These are phyloP conservation scores for Vimba vimba DNA, from an alignment of 2,113 vertebrate genomes.

Conservation along the genomic window DNA sequence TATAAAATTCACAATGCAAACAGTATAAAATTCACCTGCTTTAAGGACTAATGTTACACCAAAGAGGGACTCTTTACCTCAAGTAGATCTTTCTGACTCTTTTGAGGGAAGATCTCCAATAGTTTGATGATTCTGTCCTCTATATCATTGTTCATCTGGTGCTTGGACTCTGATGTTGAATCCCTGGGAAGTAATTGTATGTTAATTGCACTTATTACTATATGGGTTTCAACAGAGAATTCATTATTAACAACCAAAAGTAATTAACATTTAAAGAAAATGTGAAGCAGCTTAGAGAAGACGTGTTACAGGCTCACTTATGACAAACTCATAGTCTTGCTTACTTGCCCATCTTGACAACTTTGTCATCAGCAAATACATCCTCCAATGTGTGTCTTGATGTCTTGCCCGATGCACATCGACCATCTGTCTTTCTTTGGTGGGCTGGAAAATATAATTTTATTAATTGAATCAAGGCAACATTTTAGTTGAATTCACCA, in stretches of 20 bases:
- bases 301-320: constrained; percentile 24
- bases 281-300: neutral
- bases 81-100: constrained; percentile 75
- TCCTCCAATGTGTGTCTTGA: constrained; percentile 40
- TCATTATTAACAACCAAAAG: no score
- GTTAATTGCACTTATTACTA: neutral
- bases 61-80: constrained; percentile 71
- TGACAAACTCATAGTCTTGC: neutral
- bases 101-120: constrained; percentile 84
- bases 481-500: neutral
- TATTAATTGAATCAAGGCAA: neutral
- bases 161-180: constrained; percentile 10
- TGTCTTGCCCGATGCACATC: constrained; percentile 35
- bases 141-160: constrained; percentile 64
- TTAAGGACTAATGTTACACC: neutral
- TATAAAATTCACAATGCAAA: neutral
- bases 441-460: constrained; percentile 2
- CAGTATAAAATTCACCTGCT: neutral
- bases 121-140: constrained; percentile 78
- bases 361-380: constrained; percentile 47
- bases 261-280: neutral
- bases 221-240: no score
- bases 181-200: constrained; percentile 48
- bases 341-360: constrained; percentile 38
- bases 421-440: constrained; percentile 33